These are phyloP conservation scores for Drosophila sordidula DNA, from an alignment of 2,888 invertebrate genomes.

Conservation along the genomic window DNA sequence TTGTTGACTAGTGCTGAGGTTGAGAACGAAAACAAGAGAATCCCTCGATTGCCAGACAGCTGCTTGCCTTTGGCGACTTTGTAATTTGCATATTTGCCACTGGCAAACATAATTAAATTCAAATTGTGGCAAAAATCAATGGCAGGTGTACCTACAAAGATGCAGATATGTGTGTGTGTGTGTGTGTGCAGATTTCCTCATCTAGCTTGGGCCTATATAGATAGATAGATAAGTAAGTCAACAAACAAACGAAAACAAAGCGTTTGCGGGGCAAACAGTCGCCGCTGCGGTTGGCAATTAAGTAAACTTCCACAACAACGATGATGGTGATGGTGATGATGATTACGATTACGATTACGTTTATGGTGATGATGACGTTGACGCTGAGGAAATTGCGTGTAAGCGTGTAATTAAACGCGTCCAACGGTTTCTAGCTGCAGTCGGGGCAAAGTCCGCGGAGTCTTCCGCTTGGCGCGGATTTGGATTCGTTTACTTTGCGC, in stretches of 20 bases:
- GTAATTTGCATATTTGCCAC: constrained; percentile 49
- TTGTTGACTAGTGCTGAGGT: not conserved
- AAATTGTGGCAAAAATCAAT: constrained; percentile 50
- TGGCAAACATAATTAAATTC: constrained; percentile 48
- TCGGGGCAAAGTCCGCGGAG: not conserved
- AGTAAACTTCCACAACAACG: constrained; percentile 58
- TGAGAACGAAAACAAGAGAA: not conserved
- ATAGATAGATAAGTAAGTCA: constrained; percentile 37
- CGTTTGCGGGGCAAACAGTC: constrained; percentile 34
- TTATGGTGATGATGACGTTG: constrained; percentile 3
- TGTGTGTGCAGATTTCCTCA: not conserved
- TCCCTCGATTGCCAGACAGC: constrained; percentile 1
- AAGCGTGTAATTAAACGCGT: constrained; percentile 69
- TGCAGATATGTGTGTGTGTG: too few relatives aligned
- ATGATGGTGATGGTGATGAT: constrained; percentile 4
- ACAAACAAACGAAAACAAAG: constrained; percentile 39
- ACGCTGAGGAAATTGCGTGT: constrained; percentile 70
- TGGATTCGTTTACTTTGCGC: constrained; percentile 23
- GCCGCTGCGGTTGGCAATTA: constrained; percentile 47
- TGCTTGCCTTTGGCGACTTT: constrained; percentile 19
- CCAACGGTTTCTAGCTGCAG: constrained; percentile 4
- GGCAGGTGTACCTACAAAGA: constrained; percentile 5
- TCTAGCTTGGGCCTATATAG: constrained; percentile 18
- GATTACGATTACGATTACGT: constrained; percentile 5
- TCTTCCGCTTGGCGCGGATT: constrained; percentile 7